These are phyloP conservation scores for Listrodromus nycthemerus DNA, from an alignment of 2,888 invertebrate species.

Conservation along the genomic window DNA sequence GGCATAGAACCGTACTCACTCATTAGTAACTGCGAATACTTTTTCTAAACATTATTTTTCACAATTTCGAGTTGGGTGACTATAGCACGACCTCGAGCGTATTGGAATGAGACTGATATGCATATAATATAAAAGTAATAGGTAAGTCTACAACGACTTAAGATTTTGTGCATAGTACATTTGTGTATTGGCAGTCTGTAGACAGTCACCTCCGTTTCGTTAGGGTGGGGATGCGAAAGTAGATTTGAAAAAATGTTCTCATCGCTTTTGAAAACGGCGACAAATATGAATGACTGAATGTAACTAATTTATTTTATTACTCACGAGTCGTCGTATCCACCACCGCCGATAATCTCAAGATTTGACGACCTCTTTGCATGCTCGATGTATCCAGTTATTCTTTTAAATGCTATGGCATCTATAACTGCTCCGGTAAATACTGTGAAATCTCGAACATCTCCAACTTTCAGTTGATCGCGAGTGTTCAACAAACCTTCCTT, in stretches of 20 bases:
- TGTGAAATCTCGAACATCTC: constrained; percentile 92
- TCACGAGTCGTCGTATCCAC: constrained; percentile 92
- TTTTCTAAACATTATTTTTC: no score
- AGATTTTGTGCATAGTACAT: no score
- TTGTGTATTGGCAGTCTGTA: no score
- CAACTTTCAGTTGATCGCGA: constrained; percentile 92
- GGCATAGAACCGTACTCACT: no score
- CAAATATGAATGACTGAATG: neutral
- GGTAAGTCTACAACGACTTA: no score
- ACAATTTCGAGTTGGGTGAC: no score
- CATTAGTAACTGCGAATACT: no score
- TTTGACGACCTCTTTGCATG: constrained; percentile 91
- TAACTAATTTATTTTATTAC: constrained; percentile 64
- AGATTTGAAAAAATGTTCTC: neutral
- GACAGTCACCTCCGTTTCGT: no score
- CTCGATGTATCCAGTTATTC: constrained; percentile 95
- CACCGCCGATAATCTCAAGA: constrained; percentile 94
- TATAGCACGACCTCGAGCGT: no score
- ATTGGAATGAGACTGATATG: no score
- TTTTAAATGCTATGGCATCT: constrained; percentile 95
- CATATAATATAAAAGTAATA: no score
- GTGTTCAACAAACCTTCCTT: constrained; percentile 90
- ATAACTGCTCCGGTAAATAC: constrained; percentile 98
- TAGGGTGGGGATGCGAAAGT: neutral
- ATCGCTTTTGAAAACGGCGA: no score